These are phyloP conservation scores for Habropoda laboriosa DNA, from an alignment of 1,140 invertebrate species.

Conservation along the genomic window DNA sequence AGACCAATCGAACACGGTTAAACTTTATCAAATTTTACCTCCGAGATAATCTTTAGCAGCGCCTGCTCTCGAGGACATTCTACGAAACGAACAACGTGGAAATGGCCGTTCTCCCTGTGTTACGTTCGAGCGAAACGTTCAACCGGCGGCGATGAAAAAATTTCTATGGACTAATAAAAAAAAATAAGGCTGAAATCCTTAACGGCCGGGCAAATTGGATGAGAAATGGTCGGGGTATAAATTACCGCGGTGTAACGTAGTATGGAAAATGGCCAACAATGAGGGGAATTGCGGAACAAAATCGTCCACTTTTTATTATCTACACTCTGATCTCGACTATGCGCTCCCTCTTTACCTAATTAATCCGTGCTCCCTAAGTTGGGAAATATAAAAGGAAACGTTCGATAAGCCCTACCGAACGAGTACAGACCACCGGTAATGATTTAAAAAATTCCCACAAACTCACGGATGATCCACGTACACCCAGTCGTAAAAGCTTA, in stretches of 20 bases:
- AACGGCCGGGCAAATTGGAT: neutral
- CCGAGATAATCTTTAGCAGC: no score
- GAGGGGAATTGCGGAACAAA: neutral
- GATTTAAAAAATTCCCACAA: conserved; percentile 9
- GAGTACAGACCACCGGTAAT: neutral
- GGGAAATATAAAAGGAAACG: no score
- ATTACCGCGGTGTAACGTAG: neutral
- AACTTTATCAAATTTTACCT: neutral
- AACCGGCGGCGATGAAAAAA: neutral
- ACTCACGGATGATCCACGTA: conserved; percentile 16
- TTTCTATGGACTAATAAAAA: neutral
- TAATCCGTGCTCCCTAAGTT: neutral
- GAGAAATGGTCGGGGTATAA: conserved; percentile 4
- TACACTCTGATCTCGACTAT: no score
- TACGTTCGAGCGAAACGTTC: neutral
- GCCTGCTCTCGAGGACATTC: no score
- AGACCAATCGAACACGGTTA: neutral
- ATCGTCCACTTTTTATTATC: neutral
- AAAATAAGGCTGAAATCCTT: neutral
- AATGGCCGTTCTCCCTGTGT: neutral
- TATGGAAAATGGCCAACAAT: conserved; percentile 6
- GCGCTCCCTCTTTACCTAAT: conserved; percentile 1
- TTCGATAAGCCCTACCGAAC: neutral
- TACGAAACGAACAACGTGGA: neutral
- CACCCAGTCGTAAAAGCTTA: conserved; percentile 3